Conservation (phyloP, 2,113 vertebrate genomes). For the Puma concolor region DNA sequence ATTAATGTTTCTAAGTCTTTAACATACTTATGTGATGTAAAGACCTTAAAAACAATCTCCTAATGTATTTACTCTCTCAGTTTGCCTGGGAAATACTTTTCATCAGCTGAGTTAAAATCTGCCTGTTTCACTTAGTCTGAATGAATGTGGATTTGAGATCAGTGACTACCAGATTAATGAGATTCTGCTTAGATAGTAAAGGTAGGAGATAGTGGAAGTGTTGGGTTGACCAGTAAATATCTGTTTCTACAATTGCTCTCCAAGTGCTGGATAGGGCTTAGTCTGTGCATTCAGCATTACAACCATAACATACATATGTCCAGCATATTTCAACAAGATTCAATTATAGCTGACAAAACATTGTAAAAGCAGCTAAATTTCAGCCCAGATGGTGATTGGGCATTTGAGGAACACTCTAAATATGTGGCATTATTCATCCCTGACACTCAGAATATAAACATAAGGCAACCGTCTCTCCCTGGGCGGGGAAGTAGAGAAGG, state of each 20-base stretch:
- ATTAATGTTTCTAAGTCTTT: slow-evolving; percentile 56
- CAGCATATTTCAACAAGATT: slow-evolving; percentile 62
- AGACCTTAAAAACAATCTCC: slow-evolving; percentile 45
- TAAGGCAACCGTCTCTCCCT: slow-evolving; percentile 31
- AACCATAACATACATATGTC: slow-evolving; percentile 37
- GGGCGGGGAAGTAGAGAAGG: background rate
- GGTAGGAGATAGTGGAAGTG: background rate
- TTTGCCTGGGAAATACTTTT: background rate
- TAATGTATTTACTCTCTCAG: background rate
- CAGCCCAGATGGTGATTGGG: slow-evolving; percentile 64
- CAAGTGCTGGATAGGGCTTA: background rate
- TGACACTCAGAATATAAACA: slow-evolving; percentile 51
- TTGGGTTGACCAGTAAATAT: background rate
- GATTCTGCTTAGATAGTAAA: background rate
- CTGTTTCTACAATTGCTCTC: background rate
- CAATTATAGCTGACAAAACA: slow-evolving; percentile 65
- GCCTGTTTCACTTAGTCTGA: background rate
- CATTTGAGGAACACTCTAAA: slow-evolving; percentile 55
- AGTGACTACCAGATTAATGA: background rate
- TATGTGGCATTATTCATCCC: slow-evolving; percentile 58
- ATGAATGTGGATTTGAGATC: background rate
- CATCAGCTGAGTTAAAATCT: background rate
- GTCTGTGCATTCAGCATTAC: background rate
- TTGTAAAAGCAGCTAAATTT: slow-evolving; percentile 54
- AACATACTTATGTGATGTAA: slow-evolving; percentile 47